Base-by-base conservation (phyloP, 1,140 invertebrate species). In the Sminthurides bifidus region DNA sequence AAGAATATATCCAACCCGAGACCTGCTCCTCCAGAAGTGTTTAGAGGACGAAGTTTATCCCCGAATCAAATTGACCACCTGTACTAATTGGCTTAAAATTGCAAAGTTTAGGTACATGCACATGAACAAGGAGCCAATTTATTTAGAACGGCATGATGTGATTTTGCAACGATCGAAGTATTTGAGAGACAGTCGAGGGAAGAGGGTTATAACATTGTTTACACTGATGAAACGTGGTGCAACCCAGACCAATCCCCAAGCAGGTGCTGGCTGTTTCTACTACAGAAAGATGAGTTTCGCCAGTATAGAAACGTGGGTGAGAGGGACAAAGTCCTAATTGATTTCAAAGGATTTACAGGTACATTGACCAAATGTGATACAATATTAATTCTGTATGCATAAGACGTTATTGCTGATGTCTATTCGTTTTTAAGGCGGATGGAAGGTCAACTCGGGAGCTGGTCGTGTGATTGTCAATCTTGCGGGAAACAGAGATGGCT, bases 391-490 rank as follows among this genome's bases (percentile, higher is more conserved):
- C 21, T 30, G 1, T 15, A 15, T n/a, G n/a, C n/a, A n/a, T n/a
- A n/a, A n/a, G n/a, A n/a, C n/a, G n/a, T n/a, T n/a, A n/a, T n/a
- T n/a, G n/a, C n/a, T n/a, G n/a, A n/a, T n/a, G n/a, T n/a, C n/a
- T 8, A 5, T n/a, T n/a, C n/a, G n/a, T 14, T 53, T 14, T n/a
- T 21, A 14, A 46, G 53, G 53, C 1, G 53, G 53, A 29, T 54
- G 45, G 45, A 12, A 14, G 15, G 53, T 54, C 8, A 54, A 54
- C 17, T 37, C 33, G 12, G 53, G 53, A 54, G 14, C 17, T 15
- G 53, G 53, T 1, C 14, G 40, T 21, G 52, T 54, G 27, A 54
- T 54, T 46, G 23, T 54, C 12, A 54, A 54, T 35, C 52, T 45
- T 19, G 33, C 46, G 4, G 52, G 52, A 4, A 17, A 15, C 4